Evolutionary conservation across 1,140 invertebrate species (phyloP).

Genomic region (Drosophila sucinea): DNA sequence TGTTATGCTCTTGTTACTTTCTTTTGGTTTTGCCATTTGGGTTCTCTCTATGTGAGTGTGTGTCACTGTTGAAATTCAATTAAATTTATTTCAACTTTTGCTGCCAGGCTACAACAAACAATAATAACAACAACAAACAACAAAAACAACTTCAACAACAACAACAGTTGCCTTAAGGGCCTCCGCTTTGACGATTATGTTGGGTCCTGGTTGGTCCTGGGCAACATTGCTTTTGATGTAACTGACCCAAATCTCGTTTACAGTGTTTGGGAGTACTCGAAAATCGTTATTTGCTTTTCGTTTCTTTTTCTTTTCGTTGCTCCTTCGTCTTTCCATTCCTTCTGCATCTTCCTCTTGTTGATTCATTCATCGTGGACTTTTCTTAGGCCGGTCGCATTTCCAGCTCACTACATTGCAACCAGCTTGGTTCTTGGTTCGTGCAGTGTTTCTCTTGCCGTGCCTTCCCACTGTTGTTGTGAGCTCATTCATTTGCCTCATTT

Average conservation of each 20-base stretch:
- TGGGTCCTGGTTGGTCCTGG: constrained; percentile 36
- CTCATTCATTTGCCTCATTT: constrained; percentile 68
- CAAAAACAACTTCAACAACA: constrained; percentile 8
- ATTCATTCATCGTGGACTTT: constrained; percentile 46
- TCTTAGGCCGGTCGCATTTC: constrained; percentile 36
- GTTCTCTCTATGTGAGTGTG: constrained; percentile 29
- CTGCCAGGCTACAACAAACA: constrained; percentile 44
- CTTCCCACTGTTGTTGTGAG: constrained; percentile 12
- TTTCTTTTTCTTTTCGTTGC: constrained; percentile 2
- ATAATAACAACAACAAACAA: constrained; percentile 16
- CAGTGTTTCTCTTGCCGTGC: background rate
- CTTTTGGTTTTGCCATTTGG: constrained; percentile 31
- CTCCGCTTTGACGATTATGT: constrained; percentile 63
- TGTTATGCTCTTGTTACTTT: constrained; percentile 29
- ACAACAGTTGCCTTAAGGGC: constrained; percentile 51
- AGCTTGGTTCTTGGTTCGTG: background rate
- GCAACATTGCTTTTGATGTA: constrained; percentile 61
- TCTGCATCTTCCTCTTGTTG: constrained; percentile 28
- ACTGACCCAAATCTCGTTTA: constrained; percentile 67
- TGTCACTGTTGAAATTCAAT: constrained; percentile 75
- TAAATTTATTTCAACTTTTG: constrained; percentile 76
- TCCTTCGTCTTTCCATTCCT: constrained; percentile 2
- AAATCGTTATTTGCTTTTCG: constrained; percentile 33
- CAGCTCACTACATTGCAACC: constrained; percentile 24
- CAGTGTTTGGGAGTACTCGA: constrained; percentile 30